Evolutionary conservation across 2,797 vertebrate species (phyloP).

Genomic region (Sciaenops ocellatus): DNA sequence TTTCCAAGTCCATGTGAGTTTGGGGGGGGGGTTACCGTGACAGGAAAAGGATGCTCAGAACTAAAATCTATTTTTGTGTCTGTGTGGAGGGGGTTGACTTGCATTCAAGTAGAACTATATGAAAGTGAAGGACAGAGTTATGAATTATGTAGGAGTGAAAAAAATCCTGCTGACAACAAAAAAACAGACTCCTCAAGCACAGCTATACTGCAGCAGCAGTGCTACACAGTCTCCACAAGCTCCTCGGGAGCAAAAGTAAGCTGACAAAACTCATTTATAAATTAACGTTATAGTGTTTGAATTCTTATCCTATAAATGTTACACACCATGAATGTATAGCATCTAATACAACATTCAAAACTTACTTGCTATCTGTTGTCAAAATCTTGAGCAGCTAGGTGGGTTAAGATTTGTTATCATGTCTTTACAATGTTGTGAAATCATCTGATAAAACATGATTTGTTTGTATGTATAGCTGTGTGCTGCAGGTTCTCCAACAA

Average conservation of each 20-base stretch:
- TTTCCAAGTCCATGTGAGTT: conserved; percentile 50
- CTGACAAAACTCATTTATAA: conserved; percentile 61
- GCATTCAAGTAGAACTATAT: conserved; percentile 82
- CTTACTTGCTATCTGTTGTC: neutral
- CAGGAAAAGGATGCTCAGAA: conserved; percentile 62
- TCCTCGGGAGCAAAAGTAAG: conserved; percentile 66
- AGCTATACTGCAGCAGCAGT: conserved; percentile 60
- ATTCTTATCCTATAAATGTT: conserved; percentile 49
- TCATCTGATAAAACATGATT: conserved; percentile 58
- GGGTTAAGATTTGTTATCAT: neutral
- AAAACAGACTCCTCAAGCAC: conserved; percentile 77
- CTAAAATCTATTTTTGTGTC: conserved; percentile 72
- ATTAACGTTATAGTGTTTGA: conserved; percentile 50
- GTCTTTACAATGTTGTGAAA: conserved; percentile 32
- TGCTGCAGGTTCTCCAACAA: conserved; percentile 54
- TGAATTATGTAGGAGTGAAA: conserved; percentile 82
- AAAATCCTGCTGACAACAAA: conserved; percentile 79
- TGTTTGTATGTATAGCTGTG: conserved; percentile 30
- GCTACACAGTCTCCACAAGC: conserved; percentile 59
- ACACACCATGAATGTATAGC: conserved; percentile 21
- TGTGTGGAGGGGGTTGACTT: conserved; percentile 72
- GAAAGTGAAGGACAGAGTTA: conserved; percentile 84
- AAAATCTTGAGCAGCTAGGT: neutral
- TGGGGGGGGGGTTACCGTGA: conserved; percentile 33
- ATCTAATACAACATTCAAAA: conserved; percentile 22